phyloP scores from a whole-genome alignment of 2,113 vertebrate genomes.

The Ploceus nigricollis region DNA sequence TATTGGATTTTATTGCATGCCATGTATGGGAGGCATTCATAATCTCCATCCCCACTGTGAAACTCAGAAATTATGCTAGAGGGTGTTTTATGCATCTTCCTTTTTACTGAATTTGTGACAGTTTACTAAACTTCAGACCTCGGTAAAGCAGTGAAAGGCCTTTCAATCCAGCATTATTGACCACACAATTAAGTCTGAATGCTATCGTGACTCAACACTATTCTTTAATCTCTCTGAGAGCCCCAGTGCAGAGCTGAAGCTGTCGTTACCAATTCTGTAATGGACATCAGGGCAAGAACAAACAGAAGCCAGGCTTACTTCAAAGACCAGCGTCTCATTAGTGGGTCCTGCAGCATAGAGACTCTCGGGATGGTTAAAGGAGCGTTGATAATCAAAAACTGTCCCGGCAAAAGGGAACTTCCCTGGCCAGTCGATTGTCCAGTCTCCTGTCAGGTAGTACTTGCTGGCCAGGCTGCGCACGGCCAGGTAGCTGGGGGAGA shows the following conservation, averaged over 20 bases:
- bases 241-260: conserved; percentile 12
- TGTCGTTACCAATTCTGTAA: conserved; percentile 57
- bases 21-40: background rate
- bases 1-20: background rate
- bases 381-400: conserved; percentile 87
- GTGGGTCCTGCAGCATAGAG: conserved; percentile 88
- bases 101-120: background rate
- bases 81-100: background rate
- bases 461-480: conserved; percentile 80
- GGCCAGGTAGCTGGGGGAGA: conserved; percentile 90
- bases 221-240: conserved; percentile 52
- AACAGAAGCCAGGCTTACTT: conserved; percentile 81
- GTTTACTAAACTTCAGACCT: background rate
- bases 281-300: conserved; percentile 37
- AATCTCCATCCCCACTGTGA: background rate
- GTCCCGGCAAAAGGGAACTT: conserved; percentile 89
- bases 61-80: background rate
- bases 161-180: background rate
- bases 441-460: conserved; percentile 90
- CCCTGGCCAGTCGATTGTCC: conserved; percentile 95
- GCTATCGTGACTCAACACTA: conserved; percentile 3
- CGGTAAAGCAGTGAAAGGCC: background rate
- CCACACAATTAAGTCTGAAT: conserved; percentile 52
- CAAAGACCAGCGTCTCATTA: conserved; percentile 95
- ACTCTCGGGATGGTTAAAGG: conserved; percentile 85